A percentile compares a stretch with the other conserved stretches of the same genome.
phyloP scores from a whole-genome alignment of 2,888 invertebrate species.

The Lacanobia oleracea region DNA sequence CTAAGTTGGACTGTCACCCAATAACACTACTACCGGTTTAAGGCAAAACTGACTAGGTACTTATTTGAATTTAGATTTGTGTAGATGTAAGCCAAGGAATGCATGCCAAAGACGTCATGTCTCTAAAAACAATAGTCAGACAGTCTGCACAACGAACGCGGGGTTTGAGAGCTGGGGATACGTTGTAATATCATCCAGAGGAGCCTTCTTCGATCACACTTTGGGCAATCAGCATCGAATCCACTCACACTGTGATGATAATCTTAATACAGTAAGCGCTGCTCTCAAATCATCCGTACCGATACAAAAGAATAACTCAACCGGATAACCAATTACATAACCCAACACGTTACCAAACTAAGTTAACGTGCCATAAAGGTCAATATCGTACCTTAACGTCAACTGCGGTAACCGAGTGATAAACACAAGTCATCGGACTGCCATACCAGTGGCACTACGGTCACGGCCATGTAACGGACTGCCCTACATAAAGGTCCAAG shows the following conservation, averaged over 20 bases:
- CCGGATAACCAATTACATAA: conserved; percentile 42
- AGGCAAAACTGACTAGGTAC: background rate
- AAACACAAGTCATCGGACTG: conserved; percentile 74
- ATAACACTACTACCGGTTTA: background rate
- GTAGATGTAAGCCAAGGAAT: background rate
- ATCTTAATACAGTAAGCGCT: background rate
- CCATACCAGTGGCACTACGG: conserved; percentile 70
- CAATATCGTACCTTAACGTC: conserved; percentile 44
- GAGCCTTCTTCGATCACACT: too few relatives aligned
- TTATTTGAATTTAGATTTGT: background rate
- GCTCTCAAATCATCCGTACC: background rate
- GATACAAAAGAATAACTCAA: conserved; percentile 7
- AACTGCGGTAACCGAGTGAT: conserved; percentile 66
- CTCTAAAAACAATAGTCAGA: background rate
- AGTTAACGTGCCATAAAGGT: conserved; percentile 53
- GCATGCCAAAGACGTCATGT: background rate
- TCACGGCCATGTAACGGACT: conserved; percentile 87
- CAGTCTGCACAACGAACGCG: background rate
- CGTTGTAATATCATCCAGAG: background rate
- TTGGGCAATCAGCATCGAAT: background rate
- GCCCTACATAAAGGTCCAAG: conserved; percentile 84
- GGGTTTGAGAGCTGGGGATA: background rate
- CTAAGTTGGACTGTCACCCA: too few relatives aligned
- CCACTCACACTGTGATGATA: background rate
- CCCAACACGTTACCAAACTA: conserved; percentile 32